These are phyloP conservation scores for Bedellia somnulentella DNA, from an alignment of 2,888 invertebrate species.

Conservation along the genomic window DNA sequence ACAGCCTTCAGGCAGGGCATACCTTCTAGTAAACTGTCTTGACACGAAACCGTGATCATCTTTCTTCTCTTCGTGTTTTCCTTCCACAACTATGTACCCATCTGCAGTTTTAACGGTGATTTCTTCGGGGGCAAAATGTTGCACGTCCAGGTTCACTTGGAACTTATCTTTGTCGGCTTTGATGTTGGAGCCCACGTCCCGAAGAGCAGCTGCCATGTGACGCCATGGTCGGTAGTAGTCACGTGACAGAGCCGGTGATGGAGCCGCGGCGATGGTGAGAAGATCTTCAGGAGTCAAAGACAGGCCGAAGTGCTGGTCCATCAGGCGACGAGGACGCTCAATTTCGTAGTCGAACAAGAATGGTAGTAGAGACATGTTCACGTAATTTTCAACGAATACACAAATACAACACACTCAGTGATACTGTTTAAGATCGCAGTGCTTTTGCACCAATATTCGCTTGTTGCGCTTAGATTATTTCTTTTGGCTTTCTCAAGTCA, in stretches of 20 bases:
- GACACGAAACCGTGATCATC: conserved; percentile 73
- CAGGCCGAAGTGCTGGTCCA: conserved; percentile 46
- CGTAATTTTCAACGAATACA: neutral
- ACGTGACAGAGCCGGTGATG: conserved; percentile 17
- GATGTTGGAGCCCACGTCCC: conserved; percentile 50
- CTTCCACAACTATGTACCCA: conserved; percentile 68
- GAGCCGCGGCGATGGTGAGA: conserved; percentile 20
- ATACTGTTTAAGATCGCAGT: neutral
- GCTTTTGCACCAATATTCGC: neutral
- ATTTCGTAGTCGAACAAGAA: conserved; percentile 20
- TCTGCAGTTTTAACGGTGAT: conserved; percentile 72
- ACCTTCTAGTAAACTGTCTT: conserved; percentile 71
- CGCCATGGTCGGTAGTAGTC: conserved; percentile 35
- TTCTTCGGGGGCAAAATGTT: conserved; percentile 73
- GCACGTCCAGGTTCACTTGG: conserved; percentile 70
- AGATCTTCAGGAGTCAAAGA: conserved; percentile 38
- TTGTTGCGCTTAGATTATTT: neutral
- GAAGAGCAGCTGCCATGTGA: conserved; percentile 28
- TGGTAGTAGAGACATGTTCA: conserved; percentile 22
- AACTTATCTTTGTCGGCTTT: conserved; percentile 53
- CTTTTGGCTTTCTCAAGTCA: conserved; percentile 9
- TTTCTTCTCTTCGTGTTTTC: conserved; percentile 73
- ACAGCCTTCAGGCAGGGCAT: conserved; percentile 70
- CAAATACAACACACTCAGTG: neutral
- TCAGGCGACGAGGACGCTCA: conserved; percentile 21